These are phyloP conservation scores for Pelosia muscerda DNA, from an alignment of 2,888 invertebrate species.

Conservation along the genomic window DNA sequence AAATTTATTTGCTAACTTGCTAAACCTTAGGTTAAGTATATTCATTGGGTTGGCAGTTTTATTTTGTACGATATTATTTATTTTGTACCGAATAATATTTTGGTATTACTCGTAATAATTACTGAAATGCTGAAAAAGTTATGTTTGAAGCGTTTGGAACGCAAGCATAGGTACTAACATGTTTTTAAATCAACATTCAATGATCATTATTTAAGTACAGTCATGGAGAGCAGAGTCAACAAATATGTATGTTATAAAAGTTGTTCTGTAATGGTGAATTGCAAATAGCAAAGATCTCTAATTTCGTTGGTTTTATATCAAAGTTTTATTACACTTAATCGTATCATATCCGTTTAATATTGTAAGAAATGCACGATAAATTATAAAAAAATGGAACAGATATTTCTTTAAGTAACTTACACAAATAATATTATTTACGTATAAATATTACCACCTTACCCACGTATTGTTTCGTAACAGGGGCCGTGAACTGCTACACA, in stretches of 20 bases:
- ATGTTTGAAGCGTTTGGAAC: neutral
- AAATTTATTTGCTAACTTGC: constrained; percentile 11
- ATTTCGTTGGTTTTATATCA: too few species aligned
- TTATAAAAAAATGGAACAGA: too few species aligned
- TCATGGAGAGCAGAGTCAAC: neutral
- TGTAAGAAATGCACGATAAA: too few species aligned
- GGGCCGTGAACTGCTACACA: constrained; percentile 54
- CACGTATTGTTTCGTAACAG: constrained; percentile 47
- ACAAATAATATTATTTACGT: constrained; percentile 48
- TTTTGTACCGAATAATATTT: neutral
- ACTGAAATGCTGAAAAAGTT: neutral
- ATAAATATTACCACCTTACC: constrained; percentile 36
- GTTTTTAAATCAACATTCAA: neutral
- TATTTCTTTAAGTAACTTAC: constrained; percentile 2
- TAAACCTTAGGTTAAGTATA: neutral
- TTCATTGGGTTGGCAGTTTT: neutral
- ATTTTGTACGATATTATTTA: constrained; percentile 6
- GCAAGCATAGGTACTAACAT: neutral
- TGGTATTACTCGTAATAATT: neutral
- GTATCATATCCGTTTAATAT: too few species aligned
- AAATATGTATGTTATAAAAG: too few species aligned
- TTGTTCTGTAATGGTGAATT: too few species aligned
- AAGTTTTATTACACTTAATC: too few species aligned
- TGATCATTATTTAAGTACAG: neutral
- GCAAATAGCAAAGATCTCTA: too few species aligned